These are phyloP conservation scores for Theocolax elegans DNA, from an alignment of 1,140 invertebrate species.

Conservation along the genomic window DNA sequence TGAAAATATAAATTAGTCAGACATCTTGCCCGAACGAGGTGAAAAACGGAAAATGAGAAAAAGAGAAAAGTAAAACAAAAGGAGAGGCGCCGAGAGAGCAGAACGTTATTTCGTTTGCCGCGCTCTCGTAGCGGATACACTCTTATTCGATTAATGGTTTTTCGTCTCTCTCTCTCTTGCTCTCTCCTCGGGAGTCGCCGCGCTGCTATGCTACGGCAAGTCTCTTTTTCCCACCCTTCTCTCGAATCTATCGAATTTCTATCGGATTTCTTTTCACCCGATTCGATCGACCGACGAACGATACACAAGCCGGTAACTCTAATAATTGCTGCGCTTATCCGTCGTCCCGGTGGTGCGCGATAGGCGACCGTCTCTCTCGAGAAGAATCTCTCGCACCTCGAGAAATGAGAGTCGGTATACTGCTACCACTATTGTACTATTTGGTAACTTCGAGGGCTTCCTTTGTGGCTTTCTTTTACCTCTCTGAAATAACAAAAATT, in stretches of 20 bases:
- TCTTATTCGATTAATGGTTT: constrained; percentile 49
- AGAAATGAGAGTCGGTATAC: too few relatives aligned
- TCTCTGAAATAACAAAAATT: too few relatives aligned
- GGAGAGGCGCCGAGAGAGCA: background rate
- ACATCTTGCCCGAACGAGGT: background rate
- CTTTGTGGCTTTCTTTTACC: constrained; percentile 7
- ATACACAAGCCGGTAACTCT: constrained; percentile 54
- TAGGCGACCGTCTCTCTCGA: constrained; percentile 3
- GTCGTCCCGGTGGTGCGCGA: constrained; percentile 43
- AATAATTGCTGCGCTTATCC: constrained; percentile 60
- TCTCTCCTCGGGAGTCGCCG: too few relatives aligned
- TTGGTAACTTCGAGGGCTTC: too few relatives aligned
- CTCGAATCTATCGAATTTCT: constrained; percentile 50
- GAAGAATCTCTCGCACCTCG: too few relatives aligned
- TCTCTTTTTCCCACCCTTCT: background rate
- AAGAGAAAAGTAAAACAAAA: background rate
- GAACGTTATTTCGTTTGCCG: constrained; percentile 26
- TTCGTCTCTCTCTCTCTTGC: constrained; percentile 45
- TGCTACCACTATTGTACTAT: too few relatives aligned
- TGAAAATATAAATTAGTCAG: constrained; percentile 10
- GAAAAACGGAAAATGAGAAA: background rate
- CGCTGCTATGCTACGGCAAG: too few relatives aligned
- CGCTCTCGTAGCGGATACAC: constrained; percentile 20
- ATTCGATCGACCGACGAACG: constrained; percentile 55
- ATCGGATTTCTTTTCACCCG: constrained; percentile 58